phyloP scores from a whole-genome alignment of 2,888 invertebrate genomes.

The Chrysolina oricalcia region DNA sequence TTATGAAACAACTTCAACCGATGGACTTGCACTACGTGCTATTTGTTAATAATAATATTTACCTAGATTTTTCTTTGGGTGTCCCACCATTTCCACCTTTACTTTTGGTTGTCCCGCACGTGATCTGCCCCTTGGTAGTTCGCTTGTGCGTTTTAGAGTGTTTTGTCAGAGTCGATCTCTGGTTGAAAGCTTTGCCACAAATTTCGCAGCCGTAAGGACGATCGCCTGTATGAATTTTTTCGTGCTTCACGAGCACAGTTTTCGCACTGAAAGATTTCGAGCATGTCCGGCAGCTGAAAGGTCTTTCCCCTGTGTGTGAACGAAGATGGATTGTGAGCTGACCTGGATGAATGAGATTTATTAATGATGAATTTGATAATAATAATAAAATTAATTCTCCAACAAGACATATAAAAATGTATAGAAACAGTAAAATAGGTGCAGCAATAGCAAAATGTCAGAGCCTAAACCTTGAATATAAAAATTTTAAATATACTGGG shows the following conservation, averaged over 20 bases:
- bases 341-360: slow-evolving; percentile 28
- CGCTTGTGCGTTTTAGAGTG: slow-evolving; percentile 60
- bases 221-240: slow-evolving; percentile 65
- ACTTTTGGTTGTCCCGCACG: background rate
- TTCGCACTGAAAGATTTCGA: slow-evolving; percentile 62
- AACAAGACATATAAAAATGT: no score
- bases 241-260: slow-evolving; percentile 63
- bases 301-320: slow-evolving; percentile 66
- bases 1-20: no score
- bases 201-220: slow-evolving; percentile 65
- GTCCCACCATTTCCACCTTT: background rate
- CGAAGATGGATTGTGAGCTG: slow-evolving; percentile 55
- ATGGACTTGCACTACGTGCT: no score
- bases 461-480: no score
- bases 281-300: slow-evolving; percentile 62
- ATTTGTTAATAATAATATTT: background rate
- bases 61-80: background rate
- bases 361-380: no score
- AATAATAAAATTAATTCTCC: no score
- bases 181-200: slow-evolving; percentile 65
- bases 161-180: slow-evolving; percentile 64
- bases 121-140: background rate
- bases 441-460: no score
- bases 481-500: no score
- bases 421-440: no score